Evolutionary conservation across 1,140 invertebrate species (phyloP), one percentile per base, ranked within the genome.

Genomic region (Calliphora vicina): DNA sequence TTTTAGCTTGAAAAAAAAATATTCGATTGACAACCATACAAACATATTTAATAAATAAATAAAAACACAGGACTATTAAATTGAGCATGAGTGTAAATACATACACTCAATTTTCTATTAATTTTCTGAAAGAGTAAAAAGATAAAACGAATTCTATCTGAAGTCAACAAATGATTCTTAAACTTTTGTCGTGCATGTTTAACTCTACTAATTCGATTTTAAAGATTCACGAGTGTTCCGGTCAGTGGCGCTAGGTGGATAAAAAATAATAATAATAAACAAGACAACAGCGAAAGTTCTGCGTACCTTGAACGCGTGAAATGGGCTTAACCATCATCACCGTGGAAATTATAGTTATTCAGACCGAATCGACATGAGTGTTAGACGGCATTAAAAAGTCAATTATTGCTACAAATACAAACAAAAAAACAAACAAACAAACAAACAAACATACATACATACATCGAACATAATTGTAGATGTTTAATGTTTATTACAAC

Each of bases 271-370:
- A 35, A 35, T 35, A 35, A 35, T 29, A 76, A 45, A 9, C 9
- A 67, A 23, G 9, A 25, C n/a, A 67, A 20, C 35, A 78, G 35
- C 35, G 74, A 78, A 78, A 71, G 50, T 61, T 42, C 25, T 25
- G 15, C 26, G 87, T 86, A 86, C 85, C 87, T 88, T 87, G 86
- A 86, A 86, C 87, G 87, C 87, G 87, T 88, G 87, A 88, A 88
- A 88, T 88, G 88, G 87, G 87, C 88, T 88, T 88, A 88, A 88
- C 87, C 87, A 78, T 25, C 9, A 45, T 35, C 73, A 76, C 8
- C 87, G 87, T 20, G 17, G 2, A 67, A 27, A 61, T 81, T 81
- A 42, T 71, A 26, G 61, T 61, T 71, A 81, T 81, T 81, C 80
- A 81, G 80, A 81, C 80, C 80, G 80, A 27, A 42, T 81, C 80